Percentiles rank a stretch among this genome's conserved stretches.
phyloP scores from a whole-genome alignment of 2,888 invertebrate genomes.

The Cantharis nigra region DNA sequence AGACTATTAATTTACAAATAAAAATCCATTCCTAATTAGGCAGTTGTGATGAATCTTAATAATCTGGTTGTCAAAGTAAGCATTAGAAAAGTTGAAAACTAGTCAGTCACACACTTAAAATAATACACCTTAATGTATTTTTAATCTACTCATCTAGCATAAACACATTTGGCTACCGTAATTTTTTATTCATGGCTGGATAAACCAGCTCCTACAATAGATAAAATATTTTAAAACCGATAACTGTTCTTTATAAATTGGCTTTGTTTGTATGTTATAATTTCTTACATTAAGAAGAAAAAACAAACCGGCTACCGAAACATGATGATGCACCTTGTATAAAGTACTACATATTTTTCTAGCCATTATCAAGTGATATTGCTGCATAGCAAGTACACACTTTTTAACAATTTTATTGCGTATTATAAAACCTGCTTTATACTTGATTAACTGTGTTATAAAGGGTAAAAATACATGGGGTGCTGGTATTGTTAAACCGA shows the following conservation, averaged over 20 bases:
- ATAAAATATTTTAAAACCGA: conserved; percentile 11
- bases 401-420: not conserved
- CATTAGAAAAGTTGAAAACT: not conserved
- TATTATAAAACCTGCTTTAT: not conserved
- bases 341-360: too few relatives aligned
- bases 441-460: conserved; percentile 5
- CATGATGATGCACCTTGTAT: not conserved
- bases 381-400: not conserved
- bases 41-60: not conserved
- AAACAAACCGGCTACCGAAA: not conserved
- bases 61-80: not conserved
- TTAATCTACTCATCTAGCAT: conserved; percentile 18
- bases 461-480: conserved; percentile 24
- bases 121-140: conserved; percentile 12
- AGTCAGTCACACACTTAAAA: conserved; percentile 2
- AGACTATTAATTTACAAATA: not conserved
- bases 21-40: not conserved
- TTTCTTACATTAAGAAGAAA: not conserved
- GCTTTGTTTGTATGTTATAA: not conserved
- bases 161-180: conserved; percentile 10
- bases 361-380: not conserved
- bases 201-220: conserved; percentile 14
- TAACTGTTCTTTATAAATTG: conserved; percentile 11
- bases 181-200: conserved; percentile 17
- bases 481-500: conserved; percentile 13